These are phyloP conservation scores for Meteorus sp. DNA, from an alignment of 1,140 invertebrate genomes.

Conservation along the genomic window DNA sequence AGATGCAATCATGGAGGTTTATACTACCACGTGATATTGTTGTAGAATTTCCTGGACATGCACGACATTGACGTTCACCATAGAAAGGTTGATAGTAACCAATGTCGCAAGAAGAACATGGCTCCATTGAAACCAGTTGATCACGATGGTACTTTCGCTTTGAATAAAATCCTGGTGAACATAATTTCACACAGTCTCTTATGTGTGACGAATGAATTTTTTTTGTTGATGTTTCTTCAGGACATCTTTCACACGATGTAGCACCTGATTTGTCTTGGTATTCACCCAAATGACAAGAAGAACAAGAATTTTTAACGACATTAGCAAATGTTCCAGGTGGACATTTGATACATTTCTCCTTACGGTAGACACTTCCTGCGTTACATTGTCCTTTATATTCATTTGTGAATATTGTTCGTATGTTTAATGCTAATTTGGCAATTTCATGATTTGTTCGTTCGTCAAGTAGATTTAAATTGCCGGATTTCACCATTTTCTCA, in stretches of 20 bases:
- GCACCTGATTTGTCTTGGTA: slow-evolving; percentile 65
- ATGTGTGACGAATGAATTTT: slow-evolving; percentile 60
- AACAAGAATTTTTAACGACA: slow-evolving; percentile 58
- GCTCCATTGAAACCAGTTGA: slow-evolving; percentile 30
- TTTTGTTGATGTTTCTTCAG: slow-evolving; percentile 64
- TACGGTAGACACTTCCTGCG: slow-evolving; percentile 41
- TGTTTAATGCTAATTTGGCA: slow-evolving; percentile 38
- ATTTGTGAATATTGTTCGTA: slow-evolving; percentile 39
- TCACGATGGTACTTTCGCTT: slow-evolving; percentile 35
- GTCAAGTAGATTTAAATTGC: slow-evolving; percentile 37
- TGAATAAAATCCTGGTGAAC: slow-evolving; percentile 43
- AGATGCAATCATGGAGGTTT: slow-evolving; percentile 55
- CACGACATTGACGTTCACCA: slow-evolving; percentile 60
- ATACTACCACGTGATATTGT: slow-evolving; percentile 59
- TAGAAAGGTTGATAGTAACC: slow-evolving; percentile 66
- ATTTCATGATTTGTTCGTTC: slow-evolving; percentile 41
- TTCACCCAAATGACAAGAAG: slow-evolving; percentile 63
- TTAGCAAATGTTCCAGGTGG: slow-evolving; percentile 70
- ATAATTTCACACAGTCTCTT: slow-evolving; percentile 62
- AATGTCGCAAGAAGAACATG: slow-evolving; percentile 65
- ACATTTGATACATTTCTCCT: slow-evolving; percentile 62
- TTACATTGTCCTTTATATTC: slow-evolving; percentile 36
- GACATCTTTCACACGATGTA: slow-evolving; percentile 63
- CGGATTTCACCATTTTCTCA: slow-evolving; percentile 30
- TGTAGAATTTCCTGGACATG: slow-evolving; percentile 63